Evolutionary conservation across 2,113 vertebrate species (phyloP).

Genomic region (Microcebus griseorufus): DNA sequence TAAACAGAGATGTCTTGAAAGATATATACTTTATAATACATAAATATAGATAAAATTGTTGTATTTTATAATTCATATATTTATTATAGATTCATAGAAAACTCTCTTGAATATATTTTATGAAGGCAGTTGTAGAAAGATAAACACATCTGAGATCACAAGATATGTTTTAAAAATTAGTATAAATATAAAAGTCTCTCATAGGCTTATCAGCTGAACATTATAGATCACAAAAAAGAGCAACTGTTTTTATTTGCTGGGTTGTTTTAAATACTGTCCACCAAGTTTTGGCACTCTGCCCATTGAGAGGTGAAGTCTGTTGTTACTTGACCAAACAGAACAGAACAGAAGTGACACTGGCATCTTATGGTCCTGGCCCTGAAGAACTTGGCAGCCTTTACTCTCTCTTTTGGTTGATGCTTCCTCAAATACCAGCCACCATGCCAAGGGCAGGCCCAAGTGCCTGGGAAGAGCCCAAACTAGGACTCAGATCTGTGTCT

Average conservation of each 20-base stretch:
- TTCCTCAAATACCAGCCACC: not conserved
- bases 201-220: not conserved
- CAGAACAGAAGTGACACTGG: not conserved
- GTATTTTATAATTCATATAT: not conserved
- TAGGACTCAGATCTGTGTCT: not conserved
- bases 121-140: not conserved
- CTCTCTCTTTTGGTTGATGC: not conserved
- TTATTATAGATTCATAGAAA: not conserved
- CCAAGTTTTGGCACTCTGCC: not conserved
- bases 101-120: not conserved
- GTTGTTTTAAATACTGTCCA: not conserved
- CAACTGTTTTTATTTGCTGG: no score
- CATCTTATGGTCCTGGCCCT: not conserved
- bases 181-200: not conserved
- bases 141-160: not conserved
- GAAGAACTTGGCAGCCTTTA: no score
- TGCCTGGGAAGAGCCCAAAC: not conserved
- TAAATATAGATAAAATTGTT: not conserved
- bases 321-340: not conserved
- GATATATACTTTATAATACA: not conserved
- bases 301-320: accelerated
- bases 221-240: not conserved
- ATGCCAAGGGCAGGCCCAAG: not conserved
- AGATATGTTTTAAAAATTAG: not conserved
- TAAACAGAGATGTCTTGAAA: not conserved